Conservation (phyloP, 2,113 vertebrate species). For the Danionella cerebrum region DNA sequence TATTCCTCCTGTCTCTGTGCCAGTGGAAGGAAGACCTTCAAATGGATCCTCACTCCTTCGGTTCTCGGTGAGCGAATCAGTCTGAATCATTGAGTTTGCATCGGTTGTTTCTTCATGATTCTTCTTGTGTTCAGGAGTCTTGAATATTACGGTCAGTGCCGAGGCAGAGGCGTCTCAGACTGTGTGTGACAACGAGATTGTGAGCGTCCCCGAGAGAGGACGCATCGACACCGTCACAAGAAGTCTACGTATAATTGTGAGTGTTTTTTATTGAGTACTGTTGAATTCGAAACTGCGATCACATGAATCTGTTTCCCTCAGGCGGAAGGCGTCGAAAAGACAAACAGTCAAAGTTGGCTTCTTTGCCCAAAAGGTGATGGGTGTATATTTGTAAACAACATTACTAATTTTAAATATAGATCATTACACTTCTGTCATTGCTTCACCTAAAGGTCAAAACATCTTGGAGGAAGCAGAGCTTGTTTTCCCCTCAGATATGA, state of each 20-base stretch:
- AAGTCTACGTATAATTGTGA: conserved; percentile 70
- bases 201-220: conserved; percentile 56
- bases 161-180: conserved; percentile 49
- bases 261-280: conserved; percentile 18
- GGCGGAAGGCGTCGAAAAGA: conserved; percentile 63
- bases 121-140: conserved; percentile 49
- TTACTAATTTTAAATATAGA: no score
- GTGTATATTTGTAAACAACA: neutral
- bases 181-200: conserved; percentile 56
- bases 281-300: neutral
- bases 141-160: conserved; percentile 64
- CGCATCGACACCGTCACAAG: conserved; percentile 61
- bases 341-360: conserved; percentile 53
- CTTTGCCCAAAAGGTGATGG: conserved; percentile 58
- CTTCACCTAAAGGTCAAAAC: neutral
- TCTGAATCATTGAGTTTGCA: neutral
- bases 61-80: conserved; percentile 57
- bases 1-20: conserved; percentile 58
- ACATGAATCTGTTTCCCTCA: conserved; percentile 29
- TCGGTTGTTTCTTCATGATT: neutral
- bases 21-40: conserved; percentile 58
- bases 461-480: conserved; percentile 3
- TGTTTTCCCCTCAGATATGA: conserved; percentile 38
- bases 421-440: neutral
- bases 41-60: conserved; percentile 59